These are phyloP conservation scores for Neoitamus cyanurus DNA, from an alignment of 2,888 invertebrate species.

Conservation along the genomic window DNA sequence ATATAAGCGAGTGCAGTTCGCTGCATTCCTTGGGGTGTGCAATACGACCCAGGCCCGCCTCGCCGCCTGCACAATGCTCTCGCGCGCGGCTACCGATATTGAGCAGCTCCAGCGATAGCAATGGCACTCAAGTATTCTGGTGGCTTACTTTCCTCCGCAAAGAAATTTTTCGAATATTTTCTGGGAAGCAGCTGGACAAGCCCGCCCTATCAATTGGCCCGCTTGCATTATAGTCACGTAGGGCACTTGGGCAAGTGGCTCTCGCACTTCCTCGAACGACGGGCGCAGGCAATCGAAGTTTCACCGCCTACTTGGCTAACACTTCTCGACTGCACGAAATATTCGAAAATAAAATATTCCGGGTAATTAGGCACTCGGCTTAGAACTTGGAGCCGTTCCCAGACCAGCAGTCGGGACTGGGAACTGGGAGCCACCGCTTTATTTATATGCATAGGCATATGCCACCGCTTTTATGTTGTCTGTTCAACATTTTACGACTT, in stretches of 20 bases:
- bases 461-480: not conserved
- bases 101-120: no score
- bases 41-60: not conserved
- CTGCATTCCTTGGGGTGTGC: not conserved
- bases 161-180: constrained; percentile 37
- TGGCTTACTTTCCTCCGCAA: constrained; percentile 14
- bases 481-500: not conserved
- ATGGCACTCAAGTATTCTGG: constrained; percentile 15
- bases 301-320: not conserved
- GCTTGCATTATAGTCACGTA: constrained; percentile 28
- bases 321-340: not conserved
- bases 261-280: not conserved
- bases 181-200: constrained; percentile 21
- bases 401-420: not conserved
- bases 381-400: not conserved
- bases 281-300: no score
- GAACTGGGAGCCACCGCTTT: not conserved
- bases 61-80: not conserved
- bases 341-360: not conserved
- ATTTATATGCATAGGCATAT: not conserved
- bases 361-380: not conserved
- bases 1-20: not conserved
- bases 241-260: constrained; percentile 5
- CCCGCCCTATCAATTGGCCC: constrained; percentile 13
- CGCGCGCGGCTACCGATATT: not conserved